These are phyloP conservation scores for Fregata magnificens DNA, from an alignment of 2,113 vertebrate species.

Conservation along the genomic window DNA sequence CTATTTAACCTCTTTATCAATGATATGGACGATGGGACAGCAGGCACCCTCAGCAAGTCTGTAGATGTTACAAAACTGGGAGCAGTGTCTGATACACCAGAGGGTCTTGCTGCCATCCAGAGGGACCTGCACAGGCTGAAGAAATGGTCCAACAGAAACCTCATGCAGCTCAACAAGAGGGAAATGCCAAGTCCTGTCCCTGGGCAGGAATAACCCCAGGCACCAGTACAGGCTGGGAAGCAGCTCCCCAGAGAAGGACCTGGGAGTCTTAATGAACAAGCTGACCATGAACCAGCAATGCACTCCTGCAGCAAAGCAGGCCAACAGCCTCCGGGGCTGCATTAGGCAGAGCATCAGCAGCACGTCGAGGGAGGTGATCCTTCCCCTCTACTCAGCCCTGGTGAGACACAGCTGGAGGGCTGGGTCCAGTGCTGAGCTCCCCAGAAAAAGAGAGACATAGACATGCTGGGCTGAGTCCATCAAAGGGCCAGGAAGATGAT, in stretches of 20 bases:
- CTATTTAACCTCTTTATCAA: neutral
- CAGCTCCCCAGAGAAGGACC: neutral
- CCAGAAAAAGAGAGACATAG: neutral
- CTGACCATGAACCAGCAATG: neutral
- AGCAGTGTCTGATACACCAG: neutral
- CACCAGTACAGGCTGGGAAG: neutral
- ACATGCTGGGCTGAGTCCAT: neutral
- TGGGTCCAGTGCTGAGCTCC: neutral
- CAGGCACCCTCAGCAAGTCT: neutral
- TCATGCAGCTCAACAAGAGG: neutral
- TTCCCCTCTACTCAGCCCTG: neutral
- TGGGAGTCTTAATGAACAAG: neutral
- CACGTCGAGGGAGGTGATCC: neutral
- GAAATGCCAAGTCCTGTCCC: neutral
- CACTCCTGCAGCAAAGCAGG: neutral
- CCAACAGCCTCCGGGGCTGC: neutral
- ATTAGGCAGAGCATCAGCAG: neutral
- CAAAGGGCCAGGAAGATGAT: neutral
- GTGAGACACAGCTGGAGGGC: neutral
- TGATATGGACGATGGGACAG: neutral
- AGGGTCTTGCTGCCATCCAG: neutral
- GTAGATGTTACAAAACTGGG: neutral
- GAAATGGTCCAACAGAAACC: neutral
- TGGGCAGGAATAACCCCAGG: neutral
- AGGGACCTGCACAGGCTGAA: neutral